Conservation (phyloP, 2,113 vertebrate species). For the Calyptomena viridis region DNA sequence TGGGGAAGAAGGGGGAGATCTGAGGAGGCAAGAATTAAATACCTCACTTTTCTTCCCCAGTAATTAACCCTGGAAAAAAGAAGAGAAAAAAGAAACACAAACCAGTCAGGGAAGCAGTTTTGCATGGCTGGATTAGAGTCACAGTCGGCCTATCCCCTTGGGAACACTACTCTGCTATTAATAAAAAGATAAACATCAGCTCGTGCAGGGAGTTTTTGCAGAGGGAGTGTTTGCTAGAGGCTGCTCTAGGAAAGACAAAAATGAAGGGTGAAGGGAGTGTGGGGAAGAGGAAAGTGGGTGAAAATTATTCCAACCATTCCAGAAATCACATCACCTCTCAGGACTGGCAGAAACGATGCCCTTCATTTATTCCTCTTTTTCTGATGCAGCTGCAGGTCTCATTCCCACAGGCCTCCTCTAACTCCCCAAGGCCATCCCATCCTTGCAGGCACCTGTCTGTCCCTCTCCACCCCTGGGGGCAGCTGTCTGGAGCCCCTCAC, state of each 20-base stretch:
- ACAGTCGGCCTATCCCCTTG: conserved; percentile 28
- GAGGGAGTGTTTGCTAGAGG: not conserved
- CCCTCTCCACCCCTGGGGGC: not conserved
- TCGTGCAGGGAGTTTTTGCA: not conserved
- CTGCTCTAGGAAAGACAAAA: conserved; percentile 12
- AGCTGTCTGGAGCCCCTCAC: not conserved
- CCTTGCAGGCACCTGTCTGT: conserved; percentile 1
- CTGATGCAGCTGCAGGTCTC: not conserved
- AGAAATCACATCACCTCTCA: not conserved
- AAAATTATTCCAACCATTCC: not conserved
- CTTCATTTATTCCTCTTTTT: not conserved
- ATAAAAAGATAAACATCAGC: conserved; percentile 57
- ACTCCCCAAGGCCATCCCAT: not conserved
- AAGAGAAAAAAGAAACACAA: not conserved
- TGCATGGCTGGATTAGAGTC: conserved; percentile 43
- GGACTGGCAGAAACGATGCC: not conserved
- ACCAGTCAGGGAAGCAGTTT: not conserved
- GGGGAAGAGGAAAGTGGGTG: not conserved
- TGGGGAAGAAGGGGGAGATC: not conserved
- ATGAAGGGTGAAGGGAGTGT: not conserved
- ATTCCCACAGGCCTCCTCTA: not conserved
- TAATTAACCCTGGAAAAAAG: conserved; percentile 41
- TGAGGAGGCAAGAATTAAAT: not conserved
- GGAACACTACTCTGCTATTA: conserved; percentile 43
- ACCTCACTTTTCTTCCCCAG: not conserved